Evolutionary conservation across 2,888 invertebrate species (phyloP), one percentile per base, ranked within the genome.

Genomic region (Eucriotettix oculatus): DNA sequence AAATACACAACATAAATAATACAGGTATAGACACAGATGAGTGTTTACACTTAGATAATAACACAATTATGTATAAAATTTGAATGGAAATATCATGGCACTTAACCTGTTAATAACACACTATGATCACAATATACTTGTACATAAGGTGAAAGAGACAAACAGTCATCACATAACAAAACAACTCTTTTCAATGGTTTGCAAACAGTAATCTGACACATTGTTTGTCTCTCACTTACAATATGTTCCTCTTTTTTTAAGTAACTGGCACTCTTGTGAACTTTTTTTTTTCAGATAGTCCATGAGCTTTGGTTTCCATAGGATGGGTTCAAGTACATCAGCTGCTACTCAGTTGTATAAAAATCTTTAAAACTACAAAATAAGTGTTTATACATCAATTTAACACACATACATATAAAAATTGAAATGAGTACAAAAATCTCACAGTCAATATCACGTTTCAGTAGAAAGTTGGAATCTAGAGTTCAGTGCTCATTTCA

Each of bases 401-500:
- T 29, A 29, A 29, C 29, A 29, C 29, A 29, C 29, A 29, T 29
- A 29, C 29, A 29, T 29, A 29, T 29, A 29, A 29, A 29, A 29
- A 29, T 56, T 56, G 56, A 44, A 12, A 29, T 17, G 17, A 16
- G 53, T 53, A 16, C 54, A 54, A 16, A 40, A 16, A 40, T 54
- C 40, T n/a, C 29, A 16, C 10, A 29, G 29, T 29, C 29, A 29
- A 29, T 29, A 29, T 29, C 29, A 57, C 29, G 48, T 44, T 57
- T 57, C 16, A n/a, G n/a, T 16, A 57, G 14, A 11, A 57, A 57
- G n/a, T 56, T 3, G 42, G 55, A 41, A 41, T 10, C 17, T 57
- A 57, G 43, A 84, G 79, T 73, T 84, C 84, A 65, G 84, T 84
- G 73, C 84, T 84, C 84, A 84, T 84, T 76, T 84, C 84, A 57